A percentile compares a stretch with the other conserved stretches of the same genome.
Evolutionary conservation across 2,113 vertebrate genomes (phyloP).

Genomic region (Picathartes gymnocephalus): DNA sequence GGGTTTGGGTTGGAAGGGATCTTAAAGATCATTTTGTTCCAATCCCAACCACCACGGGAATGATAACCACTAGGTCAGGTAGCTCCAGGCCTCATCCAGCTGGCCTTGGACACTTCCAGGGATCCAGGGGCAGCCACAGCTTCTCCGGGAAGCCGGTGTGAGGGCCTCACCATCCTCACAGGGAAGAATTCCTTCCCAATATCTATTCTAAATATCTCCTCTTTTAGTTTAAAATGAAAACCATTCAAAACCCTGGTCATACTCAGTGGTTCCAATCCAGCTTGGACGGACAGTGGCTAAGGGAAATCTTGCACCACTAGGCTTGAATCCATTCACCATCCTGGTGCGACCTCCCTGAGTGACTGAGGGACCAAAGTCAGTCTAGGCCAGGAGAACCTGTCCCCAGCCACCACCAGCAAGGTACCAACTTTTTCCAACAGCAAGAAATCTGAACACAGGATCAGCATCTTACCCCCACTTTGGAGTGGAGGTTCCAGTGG

Average conservation of each 20-base stretch:
- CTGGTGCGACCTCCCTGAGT: neutral
- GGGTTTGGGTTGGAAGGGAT: neutral
- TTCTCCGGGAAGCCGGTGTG: neutral
- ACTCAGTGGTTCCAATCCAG: neutral
- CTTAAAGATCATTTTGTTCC: neutral
- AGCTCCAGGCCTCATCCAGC: neutral
- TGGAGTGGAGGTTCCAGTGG: neutral
- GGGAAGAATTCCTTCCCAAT: neutral
- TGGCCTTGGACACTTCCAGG: neutral
- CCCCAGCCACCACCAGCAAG: neutral
- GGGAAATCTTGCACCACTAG: neutral
- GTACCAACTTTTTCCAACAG: neutral
- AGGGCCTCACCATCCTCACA: neutral
- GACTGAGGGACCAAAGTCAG: neutral
- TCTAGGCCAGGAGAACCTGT: neutral
- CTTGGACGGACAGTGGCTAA: neutral
- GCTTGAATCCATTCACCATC: accelerated
- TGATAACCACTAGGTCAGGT: neutral
- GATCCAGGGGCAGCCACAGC: neutral
- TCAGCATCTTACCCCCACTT: neutral
- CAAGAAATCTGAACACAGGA: neutral
- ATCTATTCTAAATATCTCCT: neutral
- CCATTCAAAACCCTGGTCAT: accelerated
- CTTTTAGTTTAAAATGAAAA: neutral
- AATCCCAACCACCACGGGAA: neutral